These are phyloP conservation scores for Buathra laborator DNA, from an alignment of 2,888 invertebrate species.

Conservation along the genomic window DNA sequence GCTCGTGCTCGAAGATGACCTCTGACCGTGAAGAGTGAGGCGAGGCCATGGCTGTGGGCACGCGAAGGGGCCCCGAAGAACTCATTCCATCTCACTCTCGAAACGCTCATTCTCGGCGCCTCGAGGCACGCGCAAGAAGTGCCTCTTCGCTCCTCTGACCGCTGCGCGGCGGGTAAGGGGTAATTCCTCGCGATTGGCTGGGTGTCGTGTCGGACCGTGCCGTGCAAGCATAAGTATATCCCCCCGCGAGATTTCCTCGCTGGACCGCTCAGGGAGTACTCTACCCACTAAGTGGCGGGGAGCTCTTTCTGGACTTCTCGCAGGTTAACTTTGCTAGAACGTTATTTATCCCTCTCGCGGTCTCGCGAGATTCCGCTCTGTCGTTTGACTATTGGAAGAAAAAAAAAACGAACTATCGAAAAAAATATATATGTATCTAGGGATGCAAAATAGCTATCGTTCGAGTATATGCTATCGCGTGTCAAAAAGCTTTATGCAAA, in stretches of 20 bases:
- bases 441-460: neutral
- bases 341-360: conserved; percentile 4
- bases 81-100: conserved; percentile 56
- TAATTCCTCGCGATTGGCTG: conserved; percentile 79
- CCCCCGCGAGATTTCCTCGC: conserved; percentile 6
- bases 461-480: neutral
- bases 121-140: conserved; percentile 83
- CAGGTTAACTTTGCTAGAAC: neutral
- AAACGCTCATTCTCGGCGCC: conserved; percentile 73
- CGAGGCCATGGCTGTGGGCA: conserved; percentile 80
- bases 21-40: conserved; percentile 83
- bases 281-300: conserved; percentile 31
- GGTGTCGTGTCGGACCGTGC: conserved; percentile 74
- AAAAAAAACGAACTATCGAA: neutral
- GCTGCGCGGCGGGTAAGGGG: conserved; percentile 42
- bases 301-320: conserved; percentile 7
- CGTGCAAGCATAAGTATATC: conserved; percentile 43
- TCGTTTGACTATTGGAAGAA: neutral
- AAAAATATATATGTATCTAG: neutral
- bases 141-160: conserved; percentile 67
- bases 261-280: conserved; percentile 25
- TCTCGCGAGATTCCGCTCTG: neutral
- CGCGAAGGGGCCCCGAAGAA: conserved; percentile 77
- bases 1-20: conserved; percentile 84
- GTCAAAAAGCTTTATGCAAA: neutral